Base-by-base conservation (phyloP, 2,113 vertebrate species). In the Verasper variegatus region DNA sequence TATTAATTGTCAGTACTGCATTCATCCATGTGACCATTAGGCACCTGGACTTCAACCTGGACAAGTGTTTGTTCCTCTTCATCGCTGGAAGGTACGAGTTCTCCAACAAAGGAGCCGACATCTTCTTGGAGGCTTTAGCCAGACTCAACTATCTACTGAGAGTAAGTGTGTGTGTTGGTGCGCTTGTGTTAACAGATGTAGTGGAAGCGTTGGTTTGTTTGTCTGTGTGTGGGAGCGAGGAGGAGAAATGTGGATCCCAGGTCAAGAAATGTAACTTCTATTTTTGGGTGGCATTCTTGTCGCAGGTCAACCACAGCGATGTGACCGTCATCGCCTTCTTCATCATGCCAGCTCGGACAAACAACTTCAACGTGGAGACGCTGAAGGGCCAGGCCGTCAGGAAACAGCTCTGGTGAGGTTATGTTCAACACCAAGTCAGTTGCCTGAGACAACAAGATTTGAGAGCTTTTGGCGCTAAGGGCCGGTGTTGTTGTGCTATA, bases 351-450 rank as follows among this genome's bases (percentile, higher is more conserved):
- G 97, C 97, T 5, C 91, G 96, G 69, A 98, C 97, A 68, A 98
- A 98, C 90, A 98, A 97, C 89, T 98, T 98, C 90, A 98, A 98
- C 0, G 97, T 98, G 91, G 97, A 98, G 84, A 97, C 96, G 0
- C 90, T 98, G 60, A 98, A 98, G 86, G 97, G 97, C 56, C 97
- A 98, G 85, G 97, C 97, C 0, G 96, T 97, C 70, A 93, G 97
- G 71, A 98, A 98, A 83, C 97, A 98, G 90, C 95, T 98, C 6
- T 97, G 96, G 97, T 97, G 86, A 95, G 71, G 17, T 49, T 6
- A 11, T 56, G n/a, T 40, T 18, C 13, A 37, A 23, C 26, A 15
- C 23, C 23, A 24, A 24, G 23, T 24, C 23, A 24, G 23, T 24
- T 24, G 23, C 4, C 27, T 27, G 26, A 27, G 27, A 31, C 4